A percentile compares a stretch with the other conserved stretches of the same genome.
These are phyloP conservation scores for Scatophagus argus DNA, from an alignment of 2,113 vertebrate species.

Conservation along the genomic window DNA sequence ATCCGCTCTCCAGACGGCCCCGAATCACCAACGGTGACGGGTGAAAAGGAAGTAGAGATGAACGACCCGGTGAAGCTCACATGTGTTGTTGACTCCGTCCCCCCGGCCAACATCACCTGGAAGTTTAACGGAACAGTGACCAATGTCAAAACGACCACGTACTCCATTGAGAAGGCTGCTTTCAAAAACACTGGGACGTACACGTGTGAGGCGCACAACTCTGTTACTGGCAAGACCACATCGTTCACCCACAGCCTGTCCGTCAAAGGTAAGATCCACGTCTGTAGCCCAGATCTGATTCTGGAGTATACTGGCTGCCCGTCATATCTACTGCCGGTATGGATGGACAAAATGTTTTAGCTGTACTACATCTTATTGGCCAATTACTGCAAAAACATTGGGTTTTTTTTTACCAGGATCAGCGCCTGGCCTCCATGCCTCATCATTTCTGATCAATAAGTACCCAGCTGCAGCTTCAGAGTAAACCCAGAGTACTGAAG, in stretches of 20 bases:
- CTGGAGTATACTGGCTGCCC: too few relatives aligned
- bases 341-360: background rate
- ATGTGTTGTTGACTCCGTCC: slow-evolving; percentile 60
- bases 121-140: slow-evolving; percentile 65
- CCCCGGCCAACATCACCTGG: slow-evolving; percentile 73
- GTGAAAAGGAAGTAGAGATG: background rate
- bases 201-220: slow-evolving; percentile 73
- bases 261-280: slow-evolving; percentile 73
- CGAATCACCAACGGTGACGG: background rate
- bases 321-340: too few relatives aligned
- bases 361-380: too few relatives aligned
- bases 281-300: background rate
- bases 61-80: fast-evolving
- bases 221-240: slow-evolving; percentile 50
- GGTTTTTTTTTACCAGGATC: too few relatives aligned
- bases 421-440: too few relatives aligned
- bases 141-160: fast-evolving
- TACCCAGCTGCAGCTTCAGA: too few relatives aligned
- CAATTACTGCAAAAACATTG: too few relatives aligned
- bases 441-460: too few relatives aligned
- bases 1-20: slow-evolving; percentile 76
- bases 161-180: fast-evolving
- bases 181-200: slow-evolving; percentile 71
- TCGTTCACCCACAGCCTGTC: background rate
- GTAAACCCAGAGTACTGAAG: too few relatives aligned